Evolutionary conservation across 2,113 vertebrate species (phyloP), one percentile per base, ranked within the genome.

Genomic region (Merops nubicus): DNA sequence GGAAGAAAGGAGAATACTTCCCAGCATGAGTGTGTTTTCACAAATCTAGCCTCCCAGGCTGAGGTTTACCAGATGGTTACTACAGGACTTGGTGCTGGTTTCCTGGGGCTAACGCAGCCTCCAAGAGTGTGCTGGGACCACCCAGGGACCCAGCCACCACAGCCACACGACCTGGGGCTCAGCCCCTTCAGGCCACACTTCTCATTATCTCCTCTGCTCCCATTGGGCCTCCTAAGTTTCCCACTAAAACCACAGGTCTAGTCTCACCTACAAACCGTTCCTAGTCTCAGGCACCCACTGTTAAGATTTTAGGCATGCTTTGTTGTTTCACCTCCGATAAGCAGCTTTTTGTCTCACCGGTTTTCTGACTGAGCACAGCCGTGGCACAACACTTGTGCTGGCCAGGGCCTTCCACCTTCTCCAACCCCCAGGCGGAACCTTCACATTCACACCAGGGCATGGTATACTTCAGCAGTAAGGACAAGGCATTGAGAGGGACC

Each of bases 51-150:
- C 48, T 73, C 60, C 47, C 62, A 42, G 12, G 20, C 72, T 62
- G 3, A 54, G 33, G 25, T 40, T 36, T 63, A 68, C 16, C 31
- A 33, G 38, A 22, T 13, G 23, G 23, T 74, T 63, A 56, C 16
- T 38, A 14, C n/a, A 43, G 47, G 7, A 38, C 33, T 54, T 56
- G 33, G 26, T 1, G 2, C 20, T 36, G 17, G 36, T 36, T 73
- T 50, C 69, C 54, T 31, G 7, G 48, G 31, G 25, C 42, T 51
- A 69, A 57, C 0, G 1, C n/a, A 33, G 48, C 18, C 8, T 57
- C 57, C 31, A 76, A 1, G 1, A 2, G 2, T 8, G 2, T 1
- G 4, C 1, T 1, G 34, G 57, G 22, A 65, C 57, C 38, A 12
- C 2, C 5, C 6, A 38, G 28, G 15, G 43, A 53, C 34, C 43